phyloP scores from a whole-genome alignment of 2,797 vertebrate genomes.

The Microchirus variegatus region DNA sequence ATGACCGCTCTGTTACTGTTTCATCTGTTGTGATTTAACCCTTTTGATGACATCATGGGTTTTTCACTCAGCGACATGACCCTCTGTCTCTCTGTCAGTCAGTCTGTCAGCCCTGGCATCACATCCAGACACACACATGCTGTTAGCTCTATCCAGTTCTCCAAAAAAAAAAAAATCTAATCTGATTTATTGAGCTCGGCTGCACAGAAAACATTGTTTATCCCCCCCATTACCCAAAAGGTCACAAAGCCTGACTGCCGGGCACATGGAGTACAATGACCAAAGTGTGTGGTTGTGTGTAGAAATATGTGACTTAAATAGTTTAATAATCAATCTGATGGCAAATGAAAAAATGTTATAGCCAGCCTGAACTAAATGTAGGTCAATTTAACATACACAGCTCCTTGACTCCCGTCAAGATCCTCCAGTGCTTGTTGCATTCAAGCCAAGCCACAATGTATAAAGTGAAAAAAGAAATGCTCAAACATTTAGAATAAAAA shows the following conservation, averaged over 20 bases:
- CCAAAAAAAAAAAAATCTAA: constrained; percentile 50
- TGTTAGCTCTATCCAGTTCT: constrained; percentile 29
- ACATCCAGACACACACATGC: neutral
- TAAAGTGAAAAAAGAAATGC: too few relatives aligned
- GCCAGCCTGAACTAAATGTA: too few relatives aligned
- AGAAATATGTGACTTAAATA: neutral
- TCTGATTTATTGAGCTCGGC: constrained; percentile 65
- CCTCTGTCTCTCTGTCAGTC: constrained; percentile 1
- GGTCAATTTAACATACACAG: too few relatives aligned
- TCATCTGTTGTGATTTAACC: neutral
- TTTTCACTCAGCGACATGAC: constrained; percentile 10
- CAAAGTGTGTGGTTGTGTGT: neutral
- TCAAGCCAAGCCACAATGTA: too few relatives aligned
- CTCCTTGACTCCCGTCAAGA: too few relatives aligned
- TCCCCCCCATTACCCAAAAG: constrained; percentile 23
- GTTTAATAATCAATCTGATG: neutral
- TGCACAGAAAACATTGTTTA: constrained; percentile 60
- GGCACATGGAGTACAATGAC: constrained; percentile 12
- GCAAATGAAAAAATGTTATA: too few relatives aligned
- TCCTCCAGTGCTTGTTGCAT: too few relatives aligned
- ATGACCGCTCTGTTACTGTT: neutral
- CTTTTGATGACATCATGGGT: neutral
- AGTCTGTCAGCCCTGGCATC: constrained; percentile 7
- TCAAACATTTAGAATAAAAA: too few relatives aligned
- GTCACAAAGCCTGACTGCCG: neutral